Evolutionary conservation across 2,797 vertebrate species (phyloP).

Genomic region (Ctenopoma kingsleyae): DNA sequence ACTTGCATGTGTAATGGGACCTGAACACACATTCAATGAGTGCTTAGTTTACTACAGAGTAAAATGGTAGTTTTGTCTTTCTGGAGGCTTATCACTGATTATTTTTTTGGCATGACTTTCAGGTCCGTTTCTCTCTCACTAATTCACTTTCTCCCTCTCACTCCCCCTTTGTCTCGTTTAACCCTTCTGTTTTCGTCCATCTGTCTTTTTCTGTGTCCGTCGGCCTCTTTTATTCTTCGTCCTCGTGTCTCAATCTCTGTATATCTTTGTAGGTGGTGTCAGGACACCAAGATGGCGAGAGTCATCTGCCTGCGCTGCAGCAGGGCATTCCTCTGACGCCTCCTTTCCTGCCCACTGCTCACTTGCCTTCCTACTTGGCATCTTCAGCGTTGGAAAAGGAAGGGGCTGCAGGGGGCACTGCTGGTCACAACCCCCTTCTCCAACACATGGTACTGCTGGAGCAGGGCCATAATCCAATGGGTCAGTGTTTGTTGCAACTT

Average conservation of each 20-base stretch:
- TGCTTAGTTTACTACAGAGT: slow-evolving; percentile 2
- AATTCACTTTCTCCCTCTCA: slow-evolving; percentile 33
- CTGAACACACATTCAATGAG: no score
- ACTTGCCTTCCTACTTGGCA: slow-evolving; percentile 93
- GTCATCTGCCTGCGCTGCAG: slow-evolving; percentile 89
- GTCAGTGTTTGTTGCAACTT: slow-evolving; percentile 77
- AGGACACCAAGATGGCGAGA: slow-evolving; percentile 89
- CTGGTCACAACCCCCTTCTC: slow-evolving; percentile 90
- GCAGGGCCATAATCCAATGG: slow-evolving; percentile 91
- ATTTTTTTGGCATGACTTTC: slow-evolving; percentile 3
- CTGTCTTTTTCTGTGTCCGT: slow-evolving; percentile 25
- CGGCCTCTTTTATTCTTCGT: slow-evolving; percentile 21
- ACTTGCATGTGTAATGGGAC: background rate
- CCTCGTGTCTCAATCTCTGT: slow-evolving; percentile 18
- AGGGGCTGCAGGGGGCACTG: slow-evolving; percentile 71
- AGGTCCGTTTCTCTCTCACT: slow-evolving; percentile 2
- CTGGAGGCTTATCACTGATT: background rate
- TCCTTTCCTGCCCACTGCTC: slow-evolving; percentile 89
- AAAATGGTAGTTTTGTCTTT: slow-evolving; percentile 1
- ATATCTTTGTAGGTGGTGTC: slow-evolving; percentile 84
- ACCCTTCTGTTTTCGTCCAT: slow-evolving; percentile 44
- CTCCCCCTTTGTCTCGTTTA: slow-evolving; percentile 49
- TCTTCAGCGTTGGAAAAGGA: slow-evolving; percentile 90
- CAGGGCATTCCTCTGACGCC: slow-evolving; percentile 89
- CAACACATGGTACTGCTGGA: slow-evolving; percentile 97